Percentiles rank a stretch among this genome's conserved stretches.
Evolutionary conservation across 2,888 invertebrate species (phyloP).

Genomic region (Merodon equestris): DNA sequence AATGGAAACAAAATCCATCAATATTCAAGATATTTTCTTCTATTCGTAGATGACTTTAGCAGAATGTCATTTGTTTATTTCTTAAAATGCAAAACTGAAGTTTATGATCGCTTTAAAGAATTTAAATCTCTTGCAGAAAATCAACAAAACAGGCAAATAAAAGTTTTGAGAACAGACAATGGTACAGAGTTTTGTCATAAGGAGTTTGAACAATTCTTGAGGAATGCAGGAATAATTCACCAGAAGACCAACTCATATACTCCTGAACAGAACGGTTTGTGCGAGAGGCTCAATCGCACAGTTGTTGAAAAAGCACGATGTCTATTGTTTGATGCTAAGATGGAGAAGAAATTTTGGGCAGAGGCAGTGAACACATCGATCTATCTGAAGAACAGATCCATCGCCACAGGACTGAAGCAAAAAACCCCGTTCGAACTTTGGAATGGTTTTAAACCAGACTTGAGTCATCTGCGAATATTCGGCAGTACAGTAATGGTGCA

Average conservation of each 20-base stretch:
- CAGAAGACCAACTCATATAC: constrained; percentile 24
- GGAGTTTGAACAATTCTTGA: not conserved
- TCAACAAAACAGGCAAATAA: constrained; percentile 40
- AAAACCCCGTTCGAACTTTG: constrained; percentile 75
- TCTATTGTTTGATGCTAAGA: constrained; percentile 53
- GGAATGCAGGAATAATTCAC: constrained; percentile 16
- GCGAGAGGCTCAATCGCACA: constrained; percentile 54
- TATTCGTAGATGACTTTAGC: constrained; percentile 11
- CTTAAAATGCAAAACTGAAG: constrained; percentile 8
- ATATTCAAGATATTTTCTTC: constrained; percentile 25
- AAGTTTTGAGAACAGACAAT: constrained; percentile 34
- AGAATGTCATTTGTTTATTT: not conserved
- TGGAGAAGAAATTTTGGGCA: constrained; percentile 39
- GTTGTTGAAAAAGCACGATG: constrained; percentile 62
- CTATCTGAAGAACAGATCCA: constrained; percentile 30
- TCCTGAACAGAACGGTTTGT: constrained; percentile 22
- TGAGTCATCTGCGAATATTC: constrained; percentile 74
- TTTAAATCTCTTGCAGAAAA: constrained; percentile 9
- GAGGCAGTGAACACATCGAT: constrained; percentile 67
- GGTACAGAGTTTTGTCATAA: no score
- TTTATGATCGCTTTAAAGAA: not conserved
- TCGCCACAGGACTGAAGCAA: not conserved
- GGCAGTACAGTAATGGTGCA: constrained; percentile 71
- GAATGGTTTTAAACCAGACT: constrained; percentile 72
- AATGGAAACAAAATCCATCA: constrained; percentile 40